These are phyloP conservation scores for Caenorhabditis sulstoni DNA, from an alignment of 2,888 invertebrate species.

Conservation along the genomic window DNA sequence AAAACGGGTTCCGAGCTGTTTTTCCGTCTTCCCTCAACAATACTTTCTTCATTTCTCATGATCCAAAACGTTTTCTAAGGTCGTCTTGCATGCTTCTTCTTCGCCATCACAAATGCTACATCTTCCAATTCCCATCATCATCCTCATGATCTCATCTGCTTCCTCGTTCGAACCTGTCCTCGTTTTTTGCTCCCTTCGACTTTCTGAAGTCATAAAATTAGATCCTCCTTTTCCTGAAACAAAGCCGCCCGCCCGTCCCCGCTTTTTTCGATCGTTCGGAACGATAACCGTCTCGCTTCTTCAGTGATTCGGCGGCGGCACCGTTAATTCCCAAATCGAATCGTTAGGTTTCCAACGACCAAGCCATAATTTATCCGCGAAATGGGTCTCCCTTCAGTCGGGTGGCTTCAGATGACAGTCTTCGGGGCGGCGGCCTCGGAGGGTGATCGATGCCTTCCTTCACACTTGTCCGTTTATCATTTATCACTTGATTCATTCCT, in stretches of 20 bases:
- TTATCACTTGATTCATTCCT: conserved; percentile 19
- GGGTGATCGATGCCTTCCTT: conserved; percentile 46
- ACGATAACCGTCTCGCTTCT: conserved; percentile 35
- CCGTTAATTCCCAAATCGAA: conserved; percentile 41
- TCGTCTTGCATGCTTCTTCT: conserved; percentile 1
- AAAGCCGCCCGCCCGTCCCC: conserved; percentile 15
- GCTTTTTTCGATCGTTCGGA: conserved; percentile 35
- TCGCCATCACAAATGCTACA: neutral
- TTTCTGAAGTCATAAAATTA: conserved; percentile 14
- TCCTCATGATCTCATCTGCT: too few species aligned
- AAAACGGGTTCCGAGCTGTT: conserved; percentile 51
- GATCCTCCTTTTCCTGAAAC: conserved; percentile 18
- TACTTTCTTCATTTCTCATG: conserved; percentile 9
- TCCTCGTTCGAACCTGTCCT: conserved; percentile 10
- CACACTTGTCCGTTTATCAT: conserved; percentile 53
- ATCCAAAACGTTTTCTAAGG: conserved; percentile 2
- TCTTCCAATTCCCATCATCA: conserved; percentile 34
- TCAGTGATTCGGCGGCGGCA: conserved; percentile 5
- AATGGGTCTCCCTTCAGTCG: conserved; percentile 27
- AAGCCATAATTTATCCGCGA: conserved; percentile 55
- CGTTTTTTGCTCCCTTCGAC: conserved; percentile 7
- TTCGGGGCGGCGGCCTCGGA: too few species aligned
- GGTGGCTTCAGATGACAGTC: conserved; percentile 11
- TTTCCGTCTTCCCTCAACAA: conserved; percentile 5
- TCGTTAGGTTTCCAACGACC: conserved; percentile 43